These are phyloP conservation scores for Leptura quadrifasciata DNA, from an alignment of 2,888 invertebrate species.

Conservation along the genomic window DNA sequence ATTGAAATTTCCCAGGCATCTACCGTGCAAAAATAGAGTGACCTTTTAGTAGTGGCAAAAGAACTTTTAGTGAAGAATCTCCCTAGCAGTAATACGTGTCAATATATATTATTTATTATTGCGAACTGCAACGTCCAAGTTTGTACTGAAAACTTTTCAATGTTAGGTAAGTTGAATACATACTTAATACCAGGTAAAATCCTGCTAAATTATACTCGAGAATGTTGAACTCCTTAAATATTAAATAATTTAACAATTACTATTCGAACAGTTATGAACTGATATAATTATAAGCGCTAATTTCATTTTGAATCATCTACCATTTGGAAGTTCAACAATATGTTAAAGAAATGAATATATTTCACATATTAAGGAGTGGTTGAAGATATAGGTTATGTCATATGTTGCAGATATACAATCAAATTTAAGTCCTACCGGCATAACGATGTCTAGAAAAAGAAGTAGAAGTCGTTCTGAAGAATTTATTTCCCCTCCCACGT, in stretches of 20 bases:
- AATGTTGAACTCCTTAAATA: background rate
- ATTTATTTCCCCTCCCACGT: constrained; percentile 56
- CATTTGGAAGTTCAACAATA: background rate
- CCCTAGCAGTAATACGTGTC: constrained; percentile 25
- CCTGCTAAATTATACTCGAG: background rate
- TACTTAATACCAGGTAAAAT: background rate
- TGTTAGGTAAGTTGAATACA: constrained; percentile 57
- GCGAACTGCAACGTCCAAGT: constrained; percentile 22
- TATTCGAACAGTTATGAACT: background rate
- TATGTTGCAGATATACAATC: constrained; percentile 56
- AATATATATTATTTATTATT: constrained; percentile 11
- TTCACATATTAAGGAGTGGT: constrained; percentile 22
- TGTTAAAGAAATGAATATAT: background rate
- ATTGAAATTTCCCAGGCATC: background rate
- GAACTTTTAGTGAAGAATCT: background rate
- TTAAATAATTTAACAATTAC: background rate
- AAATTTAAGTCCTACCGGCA: constrained; percentile 50
- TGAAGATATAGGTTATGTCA: constrained; percentile 33
- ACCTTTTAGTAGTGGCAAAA: background rate
- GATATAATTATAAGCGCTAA: background rate
- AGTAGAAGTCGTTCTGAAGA: constrained; percentile 72
- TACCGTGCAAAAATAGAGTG: constrained; percentile 16
- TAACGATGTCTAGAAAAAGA: constrained; percentile 71
- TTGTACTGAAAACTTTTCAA: constrained; percentile 49
- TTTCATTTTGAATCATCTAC: background rate